Evolutionary conservation across 92 coral and sea anemone species (phyloP).

Genomic region (Parazoanthus atlanticus): DNA sequence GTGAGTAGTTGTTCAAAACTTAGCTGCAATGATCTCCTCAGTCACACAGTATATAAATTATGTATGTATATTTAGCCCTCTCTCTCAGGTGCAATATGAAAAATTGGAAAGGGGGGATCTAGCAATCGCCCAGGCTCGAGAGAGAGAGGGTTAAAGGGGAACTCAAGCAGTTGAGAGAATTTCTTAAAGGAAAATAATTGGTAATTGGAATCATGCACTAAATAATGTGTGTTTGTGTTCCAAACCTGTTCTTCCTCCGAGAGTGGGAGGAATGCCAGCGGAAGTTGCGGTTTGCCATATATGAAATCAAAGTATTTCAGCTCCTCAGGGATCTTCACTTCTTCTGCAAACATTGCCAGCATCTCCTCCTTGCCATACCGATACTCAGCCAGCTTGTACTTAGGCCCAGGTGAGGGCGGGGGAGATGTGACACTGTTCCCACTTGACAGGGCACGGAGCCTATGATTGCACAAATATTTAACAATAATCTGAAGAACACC

Average conservation of each 20-base stretch:
- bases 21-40: no score
- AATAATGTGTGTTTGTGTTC: not conserved
- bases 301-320: slow-evolving; percentile 76
- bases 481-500: not conserved
- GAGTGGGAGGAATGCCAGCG: slow-evolving; percentile 83
- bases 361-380: slow-evolving; percentile 99
- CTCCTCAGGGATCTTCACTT: slow-evolving; percentile 71
- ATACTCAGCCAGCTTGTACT: slow-evolving; percentile 92
- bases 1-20: no score
- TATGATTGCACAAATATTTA: slow-evolving; percentile 2
- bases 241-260: slow-evolving; percentile 97
- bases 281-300: slow-evolving; percentile 67
- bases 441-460: slow-evolving; percentile 98
- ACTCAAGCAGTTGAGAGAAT: not conserved
- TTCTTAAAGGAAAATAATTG: not conserved
- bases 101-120: no score
- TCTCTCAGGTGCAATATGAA: no score
- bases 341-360: slow-evolving; percentile 90
- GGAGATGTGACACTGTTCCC: slow-evolving; percentile 98
- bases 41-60: no score
- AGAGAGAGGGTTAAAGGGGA: no score
- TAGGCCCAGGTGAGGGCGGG: slow-evolving; percentile 97
- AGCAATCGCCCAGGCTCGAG: no score
- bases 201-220: no score
- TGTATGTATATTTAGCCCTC: no score